These are phyloP conservation scores for Neodiprion fabricii DNA, from an alignment of 1,140 invertebrate species.

Conservation along the genomic window DNA sequence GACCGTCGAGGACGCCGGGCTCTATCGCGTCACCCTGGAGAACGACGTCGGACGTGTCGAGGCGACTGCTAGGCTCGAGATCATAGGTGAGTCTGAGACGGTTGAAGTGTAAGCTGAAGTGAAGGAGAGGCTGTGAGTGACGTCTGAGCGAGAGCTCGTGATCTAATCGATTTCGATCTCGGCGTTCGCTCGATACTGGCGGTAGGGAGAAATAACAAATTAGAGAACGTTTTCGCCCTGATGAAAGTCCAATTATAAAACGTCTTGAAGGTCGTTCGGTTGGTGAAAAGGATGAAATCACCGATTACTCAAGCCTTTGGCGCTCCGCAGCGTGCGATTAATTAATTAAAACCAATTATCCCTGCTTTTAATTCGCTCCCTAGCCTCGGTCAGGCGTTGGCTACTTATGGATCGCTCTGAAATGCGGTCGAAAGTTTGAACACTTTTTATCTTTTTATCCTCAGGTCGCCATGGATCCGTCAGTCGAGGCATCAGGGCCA, in stretches of 20 bases:
- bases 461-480: slow-evolving; percentile 49
- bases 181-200: slow-evolving; percentile 35
- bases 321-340: background rate
- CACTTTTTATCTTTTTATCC: background rate
- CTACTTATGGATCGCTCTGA: too few species aligned
- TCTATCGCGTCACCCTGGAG: slow-evolving; percentile 81
- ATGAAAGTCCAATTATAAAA: too few species aligned
- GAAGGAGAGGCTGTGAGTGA: background rate
- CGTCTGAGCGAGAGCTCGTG: slow-evolving; percentile 30
- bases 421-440: too few species aligned
- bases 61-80: slow-evolving; percentile 79
- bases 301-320: too few species aligned
- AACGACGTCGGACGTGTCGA: slow-evolving; percentile 84
- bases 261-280: too few species aligned
- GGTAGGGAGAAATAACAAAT: too few species aligned
- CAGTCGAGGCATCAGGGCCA: slow-evolving; percentile 53
- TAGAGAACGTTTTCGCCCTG: too few species aligned
- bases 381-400: background rate
- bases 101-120: background rate
- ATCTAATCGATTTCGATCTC: slow-evolving; percentile 12
- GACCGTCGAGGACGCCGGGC: slow-evolving; percentile 77
- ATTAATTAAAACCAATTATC: background rate
- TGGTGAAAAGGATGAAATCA: too few species aligned
- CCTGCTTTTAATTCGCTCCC: background rate
- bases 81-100: slow-evolving; percentile 68